Percentiles rank a stretch among this genome's conserved stretches.
Evolutionary conservation across 2,888 invertebrate species (phyloP).

Genomic region (Neelides folsomi): DNA sequence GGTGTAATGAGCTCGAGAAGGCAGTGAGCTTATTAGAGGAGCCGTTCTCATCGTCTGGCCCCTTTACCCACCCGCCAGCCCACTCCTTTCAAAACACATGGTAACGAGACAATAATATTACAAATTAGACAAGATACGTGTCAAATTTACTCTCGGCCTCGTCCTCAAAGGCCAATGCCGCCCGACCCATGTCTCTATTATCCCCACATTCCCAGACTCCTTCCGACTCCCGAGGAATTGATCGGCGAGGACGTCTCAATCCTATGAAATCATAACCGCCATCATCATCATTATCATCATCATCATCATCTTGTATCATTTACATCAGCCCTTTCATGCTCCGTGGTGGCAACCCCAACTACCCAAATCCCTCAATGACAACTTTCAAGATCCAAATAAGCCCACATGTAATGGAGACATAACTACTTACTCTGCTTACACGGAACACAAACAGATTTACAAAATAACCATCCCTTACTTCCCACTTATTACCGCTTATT

Average conservation of each 20-base stretch:
- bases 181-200: constrained; percentile 4
- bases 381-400: neutral
- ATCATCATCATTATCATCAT: neutral
- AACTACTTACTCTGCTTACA: no score
- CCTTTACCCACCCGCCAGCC: constrained; percentile 1
- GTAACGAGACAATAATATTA: constrained; percentile 20
- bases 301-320: constrained; percentile 2
- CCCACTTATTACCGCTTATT: no score
- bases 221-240: neutral
- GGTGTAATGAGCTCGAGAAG: constrained; percentile 18
- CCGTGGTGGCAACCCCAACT: no score
- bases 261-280: constrained; percentile 2
- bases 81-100: constrained; percentile 17
- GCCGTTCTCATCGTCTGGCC: constrained; percentile 2
- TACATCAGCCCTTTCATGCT: no score
- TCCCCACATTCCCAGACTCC: neutral
- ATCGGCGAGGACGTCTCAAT: neutral
- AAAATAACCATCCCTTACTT: no score
- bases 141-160: constrained; percentile 9
- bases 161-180: constrained; percentile 3
- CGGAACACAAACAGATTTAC: no score
- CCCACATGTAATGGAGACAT: neutral
- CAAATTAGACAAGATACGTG: constrained; percentile 20
- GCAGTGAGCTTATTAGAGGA: neutral
- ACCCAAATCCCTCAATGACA: no score